Evolutionary conservation across 1,140 invertebrate genomes (phyloP).

Genomic region (Aphelinus atriplicis): DNA sequence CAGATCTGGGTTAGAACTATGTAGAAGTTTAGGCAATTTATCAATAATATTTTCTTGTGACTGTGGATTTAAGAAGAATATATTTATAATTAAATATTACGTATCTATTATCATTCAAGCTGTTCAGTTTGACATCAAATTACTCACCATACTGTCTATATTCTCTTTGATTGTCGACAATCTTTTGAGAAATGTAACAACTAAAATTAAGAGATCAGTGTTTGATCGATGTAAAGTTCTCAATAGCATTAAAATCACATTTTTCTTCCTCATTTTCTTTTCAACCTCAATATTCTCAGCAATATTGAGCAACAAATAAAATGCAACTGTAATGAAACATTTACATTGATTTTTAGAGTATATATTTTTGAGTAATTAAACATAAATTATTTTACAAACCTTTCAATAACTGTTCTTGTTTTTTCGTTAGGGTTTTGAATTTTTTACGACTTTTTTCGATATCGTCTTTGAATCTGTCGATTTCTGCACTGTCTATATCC

Average conservation of each 20-base stretch:
- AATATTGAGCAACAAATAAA: slow-evolving; percentile 93
- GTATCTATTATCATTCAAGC: no score
- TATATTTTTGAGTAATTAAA: neutral
- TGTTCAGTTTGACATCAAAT: neutral
- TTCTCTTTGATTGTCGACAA: slow-evolving; percentile 94
- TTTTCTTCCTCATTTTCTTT: slow-evolving; percentile 96
- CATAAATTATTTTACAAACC: slow-evolving; percentile 55
- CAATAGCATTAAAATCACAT: slow-evolving; percentile 88
- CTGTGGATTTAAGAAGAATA: slow-evolving; percentile 46
- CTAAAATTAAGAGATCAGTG: slow-evolving; percentile 88
- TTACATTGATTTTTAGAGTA: slow-evolving; percentile 22
- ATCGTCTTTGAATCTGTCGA: slow-evolving; percentile 79
- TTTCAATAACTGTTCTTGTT: slow-evolving; percentile 91
- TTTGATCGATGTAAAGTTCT: slow-evolving; percentile 87
- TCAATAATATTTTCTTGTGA: slow-evolving; percentile 77
- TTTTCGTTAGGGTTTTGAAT: slow-evolving; percentile 82
- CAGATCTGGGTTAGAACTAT: slow-evolving; percentile 81
- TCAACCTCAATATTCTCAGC: slow-evolving; percentile 95
- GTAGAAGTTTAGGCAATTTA: slow-evolving; percentile 78
- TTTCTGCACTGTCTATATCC: slow-evolving; percentile 57
- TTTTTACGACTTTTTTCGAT: slow-evolving; percentile 83
- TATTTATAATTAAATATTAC: no score
- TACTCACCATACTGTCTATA: slow-evolving; percentile 87
- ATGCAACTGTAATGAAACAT: slow-evolving; percentile 71
- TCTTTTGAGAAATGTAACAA: slow-evolving; percentile 94